Percentiles rank a stretch among this genome's conserved stretches.
phyloP scores from a whole-genome alignment of 2,113 vertebrate genomes.

The Tiliqua scincoides region DNA sequence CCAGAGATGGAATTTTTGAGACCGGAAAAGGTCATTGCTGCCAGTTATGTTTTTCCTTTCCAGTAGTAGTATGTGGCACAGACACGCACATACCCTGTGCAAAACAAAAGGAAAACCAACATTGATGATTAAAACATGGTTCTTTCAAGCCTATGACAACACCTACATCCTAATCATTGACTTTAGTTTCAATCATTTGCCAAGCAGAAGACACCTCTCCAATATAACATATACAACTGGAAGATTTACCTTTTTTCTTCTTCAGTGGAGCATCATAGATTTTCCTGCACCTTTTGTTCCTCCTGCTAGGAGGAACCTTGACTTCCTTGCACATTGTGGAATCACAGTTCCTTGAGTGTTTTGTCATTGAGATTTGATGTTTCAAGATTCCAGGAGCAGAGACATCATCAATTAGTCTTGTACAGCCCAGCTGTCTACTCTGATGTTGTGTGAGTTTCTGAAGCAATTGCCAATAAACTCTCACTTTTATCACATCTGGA shows the following conservation, averaged over 20 bases:
- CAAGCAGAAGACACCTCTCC: background rate
- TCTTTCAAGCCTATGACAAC: background rate
- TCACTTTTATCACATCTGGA: conserved; percentile 10
- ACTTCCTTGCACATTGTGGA: background rate
- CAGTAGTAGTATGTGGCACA: conserved; percentile 41
- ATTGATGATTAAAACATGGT: background rate
- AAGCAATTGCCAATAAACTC: background rate
- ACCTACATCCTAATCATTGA: background rate
- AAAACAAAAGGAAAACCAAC: background rate
- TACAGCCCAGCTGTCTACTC: background rate
- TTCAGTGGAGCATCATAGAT: background rate
- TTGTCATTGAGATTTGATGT: no score
- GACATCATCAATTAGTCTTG: background rate
- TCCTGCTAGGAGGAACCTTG: conserved; percentile 10
- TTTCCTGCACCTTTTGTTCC: background rate
- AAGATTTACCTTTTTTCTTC: conserved; percentile 11
- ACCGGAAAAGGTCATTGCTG: background rate
- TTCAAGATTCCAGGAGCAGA: conserved; percentile 11
- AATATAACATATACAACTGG: background rate
- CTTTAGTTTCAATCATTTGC: background rate
- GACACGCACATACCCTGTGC: conserved; percentile 21
- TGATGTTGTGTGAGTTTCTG: conserved; percentile 18
- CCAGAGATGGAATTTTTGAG: background rate
- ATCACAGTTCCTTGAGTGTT: background rate
- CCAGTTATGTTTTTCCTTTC: conserved; percentile 21